These are phyloP conservation scores for Aptenodytes patagonicus DNA, from an alignment of 2,113 vertebrate genomes.

Conservation along the genomic window DNA sequence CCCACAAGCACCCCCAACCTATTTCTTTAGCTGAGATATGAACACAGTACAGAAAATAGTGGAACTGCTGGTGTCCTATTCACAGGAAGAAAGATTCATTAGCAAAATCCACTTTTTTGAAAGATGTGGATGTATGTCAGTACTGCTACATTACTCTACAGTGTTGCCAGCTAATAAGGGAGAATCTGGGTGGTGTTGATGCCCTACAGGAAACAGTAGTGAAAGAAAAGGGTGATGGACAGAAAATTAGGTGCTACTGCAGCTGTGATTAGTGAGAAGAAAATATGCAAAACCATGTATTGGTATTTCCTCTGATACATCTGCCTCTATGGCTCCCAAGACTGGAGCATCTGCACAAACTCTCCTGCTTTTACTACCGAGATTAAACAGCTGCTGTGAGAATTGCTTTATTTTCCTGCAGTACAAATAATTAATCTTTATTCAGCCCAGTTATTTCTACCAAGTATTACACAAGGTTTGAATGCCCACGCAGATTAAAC, in stretches of 20 bases:
- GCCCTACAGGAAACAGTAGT: neutral
- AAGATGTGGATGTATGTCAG: neutral
- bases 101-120: neutral
- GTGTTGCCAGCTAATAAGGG: neutral
- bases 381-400: slow-evolving; percentile 37
- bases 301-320: slow-evolving; percentile 4
- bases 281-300: neutral
- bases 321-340: neutral
- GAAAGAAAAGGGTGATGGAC: neutral
- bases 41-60: neutral
- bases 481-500: slow-evolving; percentile 19
- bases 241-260: neutral
- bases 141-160: neutral
- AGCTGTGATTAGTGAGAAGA: neutral
- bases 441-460: slow-evolving; percentile 16
- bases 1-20: neutral
- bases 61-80: neutral
- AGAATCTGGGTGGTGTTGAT: neutral
- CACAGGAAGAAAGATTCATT: neutral
- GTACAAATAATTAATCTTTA: slow-evolving; percentile 1
- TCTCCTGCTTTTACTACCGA: neutral
- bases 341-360: neutral
- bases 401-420: slow-evolving; percentile 32
- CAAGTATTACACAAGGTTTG: neutral
- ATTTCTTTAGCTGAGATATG: neutral